Evolutionary conservation across 1,140 invertebrate species (phyloP).

Genomic region (Goniozus legneri): DNA sequence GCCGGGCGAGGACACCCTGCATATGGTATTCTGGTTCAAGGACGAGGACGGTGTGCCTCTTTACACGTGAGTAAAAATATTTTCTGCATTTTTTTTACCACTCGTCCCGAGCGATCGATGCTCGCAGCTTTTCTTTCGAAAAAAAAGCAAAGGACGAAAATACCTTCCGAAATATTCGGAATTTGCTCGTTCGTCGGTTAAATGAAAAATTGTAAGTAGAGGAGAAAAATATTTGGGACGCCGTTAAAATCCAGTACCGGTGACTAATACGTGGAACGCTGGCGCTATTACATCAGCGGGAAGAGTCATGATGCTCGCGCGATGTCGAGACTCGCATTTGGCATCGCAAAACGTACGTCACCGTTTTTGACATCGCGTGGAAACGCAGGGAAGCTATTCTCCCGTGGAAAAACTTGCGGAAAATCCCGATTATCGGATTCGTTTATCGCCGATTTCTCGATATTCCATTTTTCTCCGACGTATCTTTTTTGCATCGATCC

Average conservation of each 20-base stretch:
- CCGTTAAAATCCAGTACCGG: slow-evolving; percentile 14
- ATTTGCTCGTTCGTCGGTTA: slow-evolving; percentile 3
- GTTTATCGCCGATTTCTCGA: too few relatives aligned
- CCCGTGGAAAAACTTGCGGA: too few relatives aligned
- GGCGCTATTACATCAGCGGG: slow-evolving; percentile 4
- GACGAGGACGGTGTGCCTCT: slow-evolving; percentile 80
- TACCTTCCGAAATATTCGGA: slow-evolving; percentile 2
- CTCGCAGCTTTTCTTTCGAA: background rate
- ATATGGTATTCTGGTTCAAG: slow-evolving; percentile 88
- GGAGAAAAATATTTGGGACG: slow-evolving; percentile 8
- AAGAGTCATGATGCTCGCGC: background rate
- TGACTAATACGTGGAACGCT: slow-evolving; percentile 28
- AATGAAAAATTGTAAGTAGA: background rate
- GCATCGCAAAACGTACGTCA: slow-evolving; percentile 35
- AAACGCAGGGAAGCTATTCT: too few relatives aligned
- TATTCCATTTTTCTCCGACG: too few relatives aligned
- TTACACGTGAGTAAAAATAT: slow-evolving; percentile 69
- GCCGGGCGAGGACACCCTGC: slow-evolving; percentile 74
- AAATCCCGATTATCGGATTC: too few relatives aligned
- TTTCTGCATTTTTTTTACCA: slow-evolving; percentile 2
- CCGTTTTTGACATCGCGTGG: too few relatives aligned
- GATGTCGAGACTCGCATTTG: slow-evolving; percentile 8
- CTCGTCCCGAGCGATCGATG: too few relatives aligned
- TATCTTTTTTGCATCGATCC: too few relatives aligned
- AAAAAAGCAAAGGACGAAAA: background rate